These are phyloP conservation scores for Pristionchus maxplancki DNA, from an alignment of 2,888 invertebrate genomes.

Conservation along the genomic window DNA sequence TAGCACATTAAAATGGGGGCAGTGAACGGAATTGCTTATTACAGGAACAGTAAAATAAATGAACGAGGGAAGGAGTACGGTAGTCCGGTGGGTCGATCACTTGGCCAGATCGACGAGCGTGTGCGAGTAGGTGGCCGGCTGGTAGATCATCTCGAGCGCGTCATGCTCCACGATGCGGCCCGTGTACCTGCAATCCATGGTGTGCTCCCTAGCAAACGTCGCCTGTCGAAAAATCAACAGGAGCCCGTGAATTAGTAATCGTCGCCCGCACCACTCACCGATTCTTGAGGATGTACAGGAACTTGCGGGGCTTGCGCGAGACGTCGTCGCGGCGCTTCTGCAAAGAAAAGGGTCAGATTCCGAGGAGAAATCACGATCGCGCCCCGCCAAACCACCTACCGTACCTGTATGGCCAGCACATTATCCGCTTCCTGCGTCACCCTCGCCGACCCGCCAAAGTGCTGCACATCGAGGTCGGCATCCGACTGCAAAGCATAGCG, in stretches of 20 bases:
- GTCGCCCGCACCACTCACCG: conserved; percentile 64
- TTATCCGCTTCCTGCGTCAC: conserved; percentile 77
- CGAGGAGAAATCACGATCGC: conserved; percentile 54
- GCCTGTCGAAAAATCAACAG: background rate
- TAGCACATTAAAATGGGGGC: background rate
- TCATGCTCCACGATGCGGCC: conserved; percentile 71
- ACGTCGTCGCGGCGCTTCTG: conserved; percentile 63
- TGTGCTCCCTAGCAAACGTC: background rate
- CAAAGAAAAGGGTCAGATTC: background rate
- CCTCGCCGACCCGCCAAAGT: conserved; percentile 74
- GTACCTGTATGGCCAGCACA: conserved; percentile 70
- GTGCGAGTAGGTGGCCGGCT: conserved; percentile 71
- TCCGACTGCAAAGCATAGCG: conserved; percentile 69
- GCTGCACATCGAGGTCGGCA: conserved; percentile 71
- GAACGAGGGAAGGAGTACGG: background rate
- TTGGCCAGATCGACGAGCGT: conserved; percentile 65
- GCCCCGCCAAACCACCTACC: background rate
- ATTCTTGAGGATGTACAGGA: conserved; percentile 75
- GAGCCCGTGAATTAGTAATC: background rate
- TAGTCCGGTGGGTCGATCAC: background rate
- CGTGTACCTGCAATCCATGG: background rate
- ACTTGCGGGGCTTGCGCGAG: conserved; percentile 64
- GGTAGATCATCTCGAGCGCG: conserved; percentile 74
- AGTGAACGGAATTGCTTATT: background rate
- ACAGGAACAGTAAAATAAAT: too few relatives aligned